These are phyloP conservation scores for Xiphorhynchus elegans DNA, from an alignment of 2,113 vertebrate species.

Conservation along the genomic window DNA sequence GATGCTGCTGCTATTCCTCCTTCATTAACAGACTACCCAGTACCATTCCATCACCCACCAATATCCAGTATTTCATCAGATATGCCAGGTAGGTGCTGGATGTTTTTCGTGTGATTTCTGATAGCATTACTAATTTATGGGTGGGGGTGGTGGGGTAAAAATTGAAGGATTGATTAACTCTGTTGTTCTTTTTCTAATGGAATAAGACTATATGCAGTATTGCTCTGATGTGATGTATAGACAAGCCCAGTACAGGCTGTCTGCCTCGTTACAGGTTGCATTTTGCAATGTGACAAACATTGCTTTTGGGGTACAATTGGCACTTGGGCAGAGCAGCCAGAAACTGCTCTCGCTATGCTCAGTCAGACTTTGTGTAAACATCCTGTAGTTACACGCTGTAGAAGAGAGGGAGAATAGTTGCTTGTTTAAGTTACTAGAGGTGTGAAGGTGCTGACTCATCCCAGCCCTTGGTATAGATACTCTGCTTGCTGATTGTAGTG, in stretches of 20 bases:
- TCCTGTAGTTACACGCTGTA: rapidly evolving
- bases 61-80: conserved; percentile 89
- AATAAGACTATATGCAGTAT: background rate
- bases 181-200: background rate
- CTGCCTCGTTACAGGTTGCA: background rate
- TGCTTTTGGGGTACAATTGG: background rate
- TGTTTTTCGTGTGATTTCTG: background rate
- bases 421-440: background rate
- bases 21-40: conserved; percentile 88
- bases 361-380: background rate
- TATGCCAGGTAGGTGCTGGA: conserved; percentile 86
- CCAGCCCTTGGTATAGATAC: background rate
- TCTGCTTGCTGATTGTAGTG: conserved; percentile 26
- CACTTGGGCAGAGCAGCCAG: background rate
- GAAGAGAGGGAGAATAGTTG: background rate
- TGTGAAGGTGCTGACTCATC: background rate
- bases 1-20: conserved; percentile 87
- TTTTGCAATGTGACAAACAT: background rate
- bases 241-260: background rate
- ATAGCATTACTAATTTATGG: background rate
- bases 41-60: conserved; percentile 90
- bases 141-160: background rate
- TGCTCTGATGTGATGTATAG: background rate
- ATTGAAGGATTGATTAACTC: background rate
- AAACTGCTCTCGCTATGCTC: background rate